Conservation (phyloP, 2,113 vertebrate genomes). For the Eira barbara region DNA sequence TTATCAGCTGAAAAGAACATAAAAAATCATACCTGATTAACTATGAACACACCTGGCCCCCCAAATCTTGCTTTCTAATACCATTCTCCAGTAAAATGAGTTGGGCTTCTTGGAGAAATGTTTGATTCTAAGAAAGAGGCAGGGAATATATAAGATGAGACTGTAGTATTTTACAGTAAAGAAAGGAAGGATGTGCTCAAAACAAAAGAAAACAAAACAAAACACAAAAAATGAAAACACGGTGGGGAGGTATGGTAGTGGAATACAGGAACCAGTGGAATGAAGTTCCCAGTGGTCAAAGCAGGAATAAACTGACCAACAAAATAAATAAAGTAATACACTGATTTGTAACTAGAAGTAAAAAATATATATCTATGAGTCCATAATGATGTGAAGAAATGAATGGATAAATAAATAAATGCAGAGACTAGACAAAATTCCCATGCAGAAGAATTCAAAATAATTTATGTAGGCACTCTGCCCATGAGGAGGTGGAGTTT, state of each 20-base stretch:
- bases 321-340: background rate
- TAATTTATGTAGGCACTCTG: background rate
- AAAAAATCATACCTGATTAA: background rate
- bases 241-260: background rate
- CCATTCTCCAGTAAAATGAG: background rate
- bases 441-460: background rate
- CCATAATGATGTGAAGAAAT: background rate
- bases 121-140: background rate
- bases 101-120: background rate
- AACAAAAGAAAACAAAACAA: background rate
- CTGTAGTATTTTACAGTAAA: too few relatives aligned
- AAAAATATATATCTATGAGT: background rate
- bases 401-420: background rate
- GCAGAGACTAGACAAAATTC: background rate
- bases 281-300: background rate
- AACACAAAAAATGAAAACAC: background rate
- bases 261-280: background rate
- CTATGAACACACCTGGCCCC: background rate
- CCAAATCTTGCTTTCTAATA: background rate
- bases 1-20: background rate
- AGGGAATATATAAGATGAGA: background rate
- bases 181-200: background rate
- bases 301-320: background rate
- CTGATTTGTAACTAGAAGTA: background rate
- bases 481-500: fast-evolving